Percentiles rank a stretch among this genome's conserved stretches.
Evolutionary conservation across 2,888 invertebrate genomes (phyloP).

Genomic region (Ophion ventricosus): DNA sequence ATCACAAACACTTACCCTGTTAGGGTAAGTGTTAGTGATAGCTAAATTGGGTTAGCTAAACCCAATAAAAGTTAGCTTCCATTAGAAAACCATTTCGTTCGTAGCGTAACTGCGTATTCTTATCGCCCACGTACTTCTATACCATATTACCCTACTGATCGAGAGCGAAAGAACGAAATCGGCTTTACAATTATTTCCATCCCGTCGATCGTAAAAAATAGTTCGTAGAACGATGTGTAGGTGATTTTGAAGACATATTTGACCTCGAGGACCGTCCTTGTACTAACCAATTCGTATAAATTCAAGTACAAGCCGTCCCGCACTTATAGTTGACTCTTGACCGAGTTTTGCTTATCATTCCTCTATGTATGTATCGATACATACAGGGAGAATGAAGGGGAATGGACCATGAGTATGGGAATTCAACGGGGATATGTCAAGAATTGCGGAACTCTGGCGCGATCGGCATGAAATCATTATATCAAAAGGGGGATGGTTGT

Average conservation of each 20-base stretch:
- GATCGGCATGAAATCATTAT: constrained; percentile 43
- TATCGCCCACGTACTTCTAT: no score
- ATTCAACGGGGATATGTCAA: constrained; percentile 58
- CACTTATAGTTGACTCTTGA: constrained; percentile 59
- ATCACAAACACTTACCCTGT: no score
- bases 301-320: no score
- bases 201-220: constrained; percentile 44
- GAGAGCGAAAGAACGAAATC: constrained; percentile 16
- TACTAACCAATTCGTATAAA: no score
- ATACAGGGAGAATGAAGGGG: constrained; percentile 8
- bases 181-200: constrained; percentile 31
- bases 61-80: no score
- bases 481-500: constrained; percentile 35
- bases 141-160: no score
- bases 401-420: constrained; percentile 48
- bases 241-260: no score
- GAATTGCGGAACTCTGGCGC: constrained; percentile 43
- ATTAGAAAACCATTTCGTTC: no score
- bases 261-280: no score
- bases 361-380: neutral
- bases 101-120: no score
- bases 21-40: no score
- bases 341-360: constrained; percentile 62
- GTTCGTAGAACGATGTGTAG: constrained; percentile 9
- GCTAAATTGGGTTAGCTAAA: no score